Evolutionary conservation across 1,140 invertebrate genomes (phyloP).

Genomic region (Drosophila fuyamai): DNA sequence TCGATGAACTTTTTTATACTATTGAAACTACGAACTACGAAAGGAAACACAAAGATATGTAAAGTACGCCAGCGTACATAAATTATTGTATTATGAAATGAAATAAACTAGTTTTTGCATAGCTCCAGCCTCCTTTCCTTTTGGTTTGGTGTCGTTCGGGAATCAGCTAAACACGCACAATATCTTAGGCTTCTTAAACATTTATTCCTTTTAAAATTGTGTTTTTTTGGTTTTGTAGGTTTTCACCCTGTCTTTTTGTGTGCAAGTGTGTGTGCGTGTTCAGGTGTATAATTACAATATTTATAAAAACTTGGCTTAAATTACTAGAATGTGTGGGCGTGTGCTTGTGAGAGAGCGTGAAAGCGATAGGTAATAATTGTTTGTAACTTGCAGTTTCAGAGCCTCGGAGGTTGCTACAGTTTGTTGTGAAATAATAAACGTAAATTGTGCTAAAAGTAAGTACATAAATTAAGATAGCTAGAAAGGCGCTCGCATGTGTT

Average conservation of each 20-base stretch:
- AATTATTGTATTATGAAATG: slow-evolving; percentile 80
- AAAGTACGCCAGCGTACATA: slow-evolving; percentile 73
- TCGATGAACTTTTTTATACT: slow-evolving; percentile 51
- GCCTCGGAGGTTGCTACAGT: slow-evolving; percentile 67
- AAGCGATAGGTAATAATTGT: slow-evolving; percentile 21
- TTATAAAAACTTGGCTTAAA: slow-evolving; percentile 73
- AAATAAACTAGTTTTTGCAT: slow-evolving; percentile 80
- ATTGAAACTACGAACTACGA: slow-evolving; percentile 54
- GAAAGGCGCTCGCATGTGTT: slow-evolving; percentile 35
- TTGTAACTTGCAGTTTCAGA: slow-evolving; percentile 47
- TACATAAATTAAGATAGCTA: slow-evolving; percentile 40
- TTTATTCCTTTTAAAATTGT: slow-evolving; percentile 65
- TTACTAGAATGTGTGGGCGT: slow-evolving; percentile 77
- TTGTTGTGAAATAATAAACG: slow-evolving; percentile 60
- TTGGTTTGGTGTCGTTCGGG: slow-evolving; percentile 2
- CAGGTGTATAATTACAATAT: slow-evolving; percentile 76
- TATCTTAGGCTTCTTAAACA: slow-evolving; percentile 35
- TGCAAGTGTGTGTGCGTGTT: slow-evolving; percentile 67
- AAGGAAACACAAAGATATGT: slow-evolving; percentile 65
- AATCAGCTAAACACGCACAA: slow-evolving; percentile 14
- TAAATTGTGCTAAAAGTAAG: slow-evolving; percentile 55
- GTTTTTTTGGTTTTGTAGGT: slow-evolving; percentile 64
- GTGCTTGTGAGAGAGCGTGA: slow-evolving; percentile 37
- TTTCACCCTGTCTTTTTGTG: slow-evolving; percentile 80
- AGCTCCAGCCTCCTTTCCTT: slow-evolving; percentile 24